A percentile compares a stretch with the other conserved stretches of the same genome.
Conservation (phyloP, 2,888 invertebrate genomes). For the Muschampia staudingeri region DNA sequence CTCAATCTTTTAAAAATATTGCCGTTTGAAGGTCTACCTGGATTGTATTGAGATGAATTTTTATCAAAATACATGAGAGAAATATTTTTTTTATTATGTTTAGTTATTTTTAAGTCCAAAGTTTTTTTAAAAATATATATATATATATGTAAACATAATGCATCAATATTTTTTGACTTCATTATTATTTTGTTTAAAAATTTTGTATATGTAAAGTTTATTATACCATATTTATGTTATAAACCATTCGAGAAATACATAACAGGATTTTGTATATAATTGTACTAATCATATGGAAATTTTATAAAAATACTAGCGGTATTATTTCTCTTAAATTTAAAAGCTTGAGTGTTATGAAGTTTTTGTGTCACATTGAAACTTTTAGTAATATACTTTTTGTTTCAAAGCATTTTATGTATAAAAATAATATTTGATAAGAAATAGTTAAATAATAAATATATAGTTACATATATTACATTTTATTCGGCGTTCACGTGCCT, state of each 20-base stretch:
- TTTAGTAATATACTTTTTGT: slow-evolving; percentile 1
- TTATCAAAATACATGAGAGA: too few species aligned
- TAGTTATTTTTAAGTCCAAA: too few species aligned
- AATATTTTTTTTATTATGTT: too few species aligned
- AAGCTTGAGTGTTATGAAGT: background rate
- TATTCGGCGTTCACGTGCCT: slow-evolving; percentile 50
- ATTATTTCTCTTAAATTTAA: background rate
- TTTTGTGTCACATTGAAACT: background rate
- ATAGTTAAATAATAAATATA: background rate
- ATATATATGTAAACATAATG: background rate
- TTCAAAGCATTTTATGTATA: background rate
- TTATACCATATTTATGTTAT: background rate
- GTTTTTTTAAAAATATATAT: background rate
- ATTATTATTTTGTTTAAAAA: background rate
- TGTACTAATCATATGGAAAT: background rate
- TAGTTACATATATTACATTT: background rate
- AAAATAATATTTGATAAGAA: slow-evolving; percentile 16
- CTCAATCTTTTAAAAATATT: too few species aligned
- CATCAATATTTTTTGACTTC: background rate
- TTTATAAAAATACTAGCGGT: background rate
- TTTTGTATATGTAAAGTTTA: background rate
- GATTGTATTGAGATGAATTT: background rate
- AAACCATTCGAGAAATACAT: too few species aligned
- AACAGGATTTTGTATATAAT: background rate
- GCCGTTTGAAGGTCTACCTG: background rate